These are phyloP conservation scores for Pelecanoides urinatrix DNA, from an alignment of 2,113 vertebrate species.

Conservation along the genomic window DNA sequence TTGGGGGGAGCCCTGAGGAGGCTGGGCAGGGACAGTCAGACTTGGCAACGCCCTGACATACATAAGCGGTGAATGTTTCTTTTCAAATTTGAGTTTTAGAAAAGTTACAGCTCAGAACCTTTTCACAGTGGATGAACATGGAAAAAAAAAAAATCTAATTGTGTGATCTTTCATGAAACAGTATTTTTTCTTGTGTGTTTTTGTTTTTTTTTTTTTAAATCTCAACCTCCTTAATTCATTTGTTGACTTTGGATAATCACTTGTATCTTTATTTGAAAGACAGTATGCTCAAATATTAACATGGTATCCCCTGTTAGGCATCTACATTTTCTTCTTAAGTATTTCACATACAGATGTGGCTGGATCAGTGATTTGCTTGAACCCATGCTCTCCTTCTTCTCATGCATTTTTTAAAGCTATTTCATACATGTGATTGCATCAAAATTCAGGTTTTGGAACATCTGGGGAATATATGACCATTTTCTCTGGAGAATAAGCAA, in stretches of 20 bases:
- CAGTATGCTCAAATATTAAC: background rate
- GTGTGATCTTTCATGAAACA: background rate
- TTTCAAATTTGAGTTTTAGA: background rate
- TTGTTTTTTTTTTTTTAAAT: background rate
- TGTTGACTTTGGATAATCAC: background rate
- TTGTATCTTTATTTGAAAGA: background rate
- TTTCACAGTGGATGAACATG: background rate
- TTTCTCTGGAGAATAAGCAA: background rate
- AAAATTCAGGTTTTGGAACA: background rate
- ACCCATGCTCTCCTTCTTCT: background rate
- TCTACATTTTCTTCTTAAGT: background rate
- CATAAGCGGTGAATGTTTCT: background rate
- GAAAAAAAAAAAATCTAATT: background rate
- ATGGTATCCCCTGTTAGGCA: background rate
- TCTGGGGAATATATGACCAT: background rate
- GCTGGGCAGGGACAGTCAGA: background rate
- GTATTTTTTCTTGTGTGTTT: too few species aligned
- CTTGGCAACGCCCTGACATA: background rate
- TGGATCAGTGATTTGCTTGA: background rate
- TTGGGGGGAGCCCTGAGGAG: background rate
- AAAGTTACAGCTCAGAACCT: background rate
- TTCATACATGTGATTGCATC: background rate
- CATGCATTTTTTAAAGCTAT: background rate
- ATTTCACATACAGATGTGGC: background rate
- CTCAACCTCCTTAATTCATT: background rate